Base-by-base conservation (phyloP, 2,797 vertebrate genomes). In the Spondyliosoma cantharus region DNA sequence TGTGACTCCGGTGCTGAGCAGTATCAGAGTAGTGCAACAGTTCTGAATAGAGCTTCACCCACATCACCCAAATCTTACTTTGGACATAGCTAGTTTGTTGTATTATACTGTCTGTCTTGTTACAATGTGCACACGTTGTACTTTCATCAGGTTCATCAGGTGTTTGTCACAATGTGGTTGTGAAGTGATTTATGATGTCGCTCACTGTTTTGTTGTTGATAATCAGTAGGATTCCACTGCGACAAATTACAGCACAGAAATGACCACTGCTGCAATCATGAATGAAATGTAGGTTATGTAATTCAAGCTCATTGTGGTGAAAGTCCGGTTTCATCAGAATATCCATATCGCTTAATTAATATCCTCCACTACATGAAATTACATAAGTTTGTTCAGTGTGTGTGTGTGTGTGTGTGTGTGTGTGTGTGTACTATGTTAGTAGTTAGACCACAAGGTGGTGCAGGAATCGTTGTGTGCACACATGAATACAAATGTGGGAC, bases 341-440 rank as follows among this genome's bases (percentile, higher is more conserved):
- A 54, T 63, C 64, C 62, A 49, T 19, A 16, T 46, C 2, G 48
- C 43, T 60, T 24, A 70, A 76, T 62, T 22, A 48, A 56, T 29
- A 70, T 78, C 46, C 67, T 1, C 20, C 20, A 16, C 24, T 13
- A 54, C 4, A 46, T 25, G 25, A 54, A 25, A 22, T 16, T 12
- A 48, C 7, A 64, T 54, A 19, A 46, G 54, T 24, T 8, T 37
- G 27, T n/a, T 61, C 42, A 61, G 20, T 49, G 1, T 15, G 20
- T 60, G 65, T 48, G 32, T 37, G 37, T 37, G 4, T 50, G 46
- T 4, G n/a, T n/a, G 57, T 25, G 29, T 29, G 29, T 29, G 29
- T 29, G 32, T 37, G 37, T 37, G 4, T 50, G 46, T 4, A 3
- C 16, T 20, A 16, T 46, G 0, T 45, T n/a, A 27, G 19, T 16